Percentiles rank a stretch among this genome's conserved stretches.
Evolutionary conservation across 2,888 invertebrate species (phyloP).

Genomic region (Clunio marinus): DNA sequence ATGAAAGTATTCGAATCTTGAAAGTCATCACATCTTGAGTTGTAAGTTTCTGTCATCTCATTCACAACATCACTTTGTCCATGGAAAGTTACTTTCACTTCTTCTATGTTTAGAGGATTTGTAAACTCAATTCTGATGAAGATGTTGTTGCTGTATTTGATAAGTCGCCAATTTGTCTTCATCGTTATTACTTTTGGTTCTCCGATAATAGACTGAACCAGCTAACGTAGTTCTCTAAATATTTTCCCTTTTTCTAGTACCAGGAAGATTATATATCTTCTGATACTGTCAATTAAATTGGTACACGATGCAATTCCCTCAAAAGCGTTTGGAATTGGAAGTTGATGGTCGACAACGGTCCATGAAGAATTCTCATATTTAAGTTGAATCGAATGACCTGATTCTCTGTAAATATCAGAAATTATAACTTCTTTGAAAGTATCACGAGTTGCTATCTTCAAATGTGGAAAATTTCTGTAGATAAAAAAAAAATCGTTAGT

Average conservation of each 20-base stretch:
- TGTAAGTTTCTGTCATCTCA: neutral
- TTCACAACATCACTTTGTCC: neutral
- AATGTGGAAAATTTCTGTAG: neutral
- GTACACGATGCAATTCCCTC: neutral
- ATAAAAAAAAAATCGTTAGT: neutral
- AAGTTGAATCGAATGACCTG: neutral
- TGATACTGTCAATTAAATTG: neutral
- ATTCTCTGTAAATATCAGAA: neutral
- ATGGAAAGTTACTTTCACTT: neutral
- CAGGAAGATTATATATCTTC: no score
- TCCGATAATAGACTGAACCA: no score
- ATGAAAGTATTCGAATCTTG: neutral
- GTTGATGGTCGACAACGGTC: neutral
- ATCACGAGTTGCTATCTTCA: neutral
- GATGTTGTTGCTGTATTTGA: neutral
- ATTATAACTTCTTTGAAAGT: neutral
- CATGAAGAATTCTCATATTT: neutral
- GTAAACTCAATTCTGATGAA: constrained; percentile 1
- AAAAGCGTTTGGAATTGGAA: neutral
- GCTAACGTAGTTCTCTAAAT: no score
- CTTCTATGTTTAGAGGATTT: neutral
- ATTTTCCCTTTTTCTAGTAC: no score
- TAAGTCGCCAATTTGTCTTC: constrained; percentile 5
- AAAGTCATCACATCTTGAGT: neutral
- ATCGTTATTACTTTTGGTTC: neutral